Evolutionary conservation across 2,797 vertebrate species (phyloP).

Genomic region (Vultur gryphus): DNA sequence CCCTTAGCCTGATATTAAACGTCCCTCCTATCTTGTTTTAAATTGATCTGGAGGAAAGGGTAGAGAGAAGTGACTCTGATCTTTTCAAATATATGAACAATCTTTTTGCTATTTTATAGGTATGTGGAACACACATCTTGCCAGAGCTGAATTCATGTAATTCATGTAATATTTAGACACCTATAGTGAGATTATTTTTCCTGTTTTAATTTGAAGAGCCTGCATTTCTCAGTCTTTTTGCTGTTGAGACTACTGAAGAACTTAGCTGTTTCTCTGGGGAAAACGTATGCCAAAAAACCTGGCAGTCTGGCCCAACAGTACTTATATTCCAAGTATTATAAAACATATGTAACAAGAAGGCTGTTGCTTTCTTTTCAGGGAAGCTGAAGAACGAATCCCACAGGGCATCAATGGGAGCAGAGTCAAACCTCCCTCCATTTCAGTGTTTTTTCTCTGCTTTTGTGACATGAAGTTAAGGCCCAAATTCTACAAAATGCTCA

Average conservation of each 20-base stretch:
- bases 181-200: conserved; percentile 16
- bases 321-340: not conserved
- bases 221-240: not conserved
- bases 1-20: not conserved
- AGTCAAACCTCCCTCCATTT: not conserved
- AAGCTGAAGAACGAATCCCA: conserved; percentile 10
- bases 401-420: not conserved
- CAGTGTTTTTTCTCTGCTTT: not conserved
- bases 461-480: not conserved
- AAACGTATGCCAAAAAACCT: not conserved
- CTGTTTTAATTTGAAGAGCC: conserved; percentile 29
- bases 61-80: not conserved
- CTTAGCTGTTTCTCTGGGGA: conserved; percentile 11
- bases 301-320: not conserved
- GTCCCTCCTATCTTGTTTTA: not conserved
- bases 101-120: not conserved
- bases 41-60: not conserved
- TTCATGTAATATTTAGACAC: conserved; percentile 24
- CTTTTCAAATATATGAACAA: not conserved
- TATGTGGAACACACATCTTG: not conserved
- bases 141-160: not conserved
- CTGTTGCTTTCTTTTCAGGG: conserved; percentile 1
- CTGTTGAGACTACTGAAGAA: not conserved
- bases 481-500: not conserved
- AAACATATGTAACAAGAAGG: not conserved